Percentiles rank a stretch among this genome's conserved stretches.
Evolutionary conservation across 1,140 invertebrate genomes (phyloP).

Genomic region (Calephelis virginiensis): DNA sequence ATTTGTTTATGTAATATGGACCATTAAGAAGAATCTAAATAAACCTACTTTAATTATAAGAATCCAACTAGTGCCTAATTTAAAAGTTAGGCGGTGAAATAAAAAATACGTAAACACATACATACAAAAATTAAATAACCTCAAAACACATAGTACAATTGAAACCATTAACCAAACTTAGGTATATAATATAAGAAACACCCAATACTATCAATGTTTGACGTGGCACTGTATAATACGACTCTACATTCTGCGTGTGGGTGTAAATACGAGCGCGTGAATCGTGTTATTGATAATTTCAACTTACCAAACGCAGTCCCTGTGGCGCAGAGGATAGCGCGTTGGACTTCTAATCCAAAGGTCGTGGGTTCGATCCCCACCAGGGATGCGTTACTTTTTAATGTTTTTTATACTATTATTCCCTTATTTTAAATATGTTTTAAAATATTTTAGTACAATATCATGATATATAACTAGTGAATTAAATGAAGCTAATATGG

Average conservation of each 20-base stretch:
- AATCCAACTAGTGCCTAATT: too few relatives aligned
- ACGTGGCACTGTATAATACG: background rate
- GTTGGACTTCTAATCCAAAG: slow-evolving; percentile 82
- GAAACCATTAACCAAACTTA: too few relatives aligned
- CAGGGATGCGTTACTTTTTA: slow-evolving; percentile 63
- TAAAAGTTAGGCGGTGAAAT: too few relatives aligned
- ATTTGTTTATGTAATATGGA: too few relatives aligned
- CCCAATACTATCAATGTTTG: background rate
- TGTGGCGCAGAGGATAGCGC: slow-evolving; percentile 81
- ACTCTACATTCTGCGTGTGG: background rate
- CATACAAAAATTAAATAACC: too few relatives aligned
- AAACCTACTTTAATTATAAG: too few relatives aligned
- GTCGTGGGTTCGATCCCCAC: slow-evolving; percentile 81
- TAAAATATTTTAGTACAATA: background rate
- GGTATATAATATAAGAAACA: too few relatives aligned
- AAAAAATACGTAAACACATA: too few relatives aligned
- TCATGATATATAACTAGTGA: too few relatives aligned
- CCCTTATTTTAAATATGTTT: slow-evolving; percentile 12
- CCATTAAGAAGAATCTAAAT: too few relatives aligned
- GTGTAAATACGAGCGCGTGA: background rate
- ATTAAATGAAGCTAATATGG: too few relatives aligned
- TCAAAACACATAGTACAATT: too few relatives aligned
- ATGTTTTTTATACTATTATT: slow-evolving; percentile 19
- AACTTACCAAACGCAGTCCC: slow-evolving; percentile 47
- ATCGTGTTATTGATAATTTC: slow-evolving; percentile 26